Evolutionary conservation across 2,797 vertebrate species (phyloP).

Genomic region (Macrochelys suwanniensis): DNA sequence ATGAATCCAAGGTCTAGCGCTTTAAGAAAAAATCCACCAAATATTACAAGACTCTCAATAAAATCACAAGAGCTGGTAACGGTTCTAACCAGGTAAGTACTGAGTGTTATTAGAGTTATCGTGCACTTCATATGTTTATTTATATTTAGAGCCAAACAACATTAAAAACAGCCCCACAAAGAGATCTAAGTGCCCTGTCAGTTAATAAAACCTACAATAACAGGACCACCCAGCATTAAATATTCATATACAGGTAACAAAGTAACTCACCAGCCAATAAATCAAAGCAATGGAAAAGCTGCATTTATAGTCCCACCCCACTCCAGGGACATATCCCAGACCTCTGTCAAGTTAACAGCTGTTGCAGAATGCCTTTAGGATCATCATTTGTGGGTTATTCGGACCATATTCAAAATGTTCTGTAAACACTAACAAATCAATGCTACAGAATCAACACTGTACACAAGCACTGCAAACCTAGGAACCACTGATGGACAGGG

Average conservation of each 20-base stretch:
- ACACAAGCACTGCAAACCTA: background rate
- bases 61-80: background rate
- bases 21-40: constrained; percentile 21
- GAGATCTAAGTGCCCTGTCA: background rate
- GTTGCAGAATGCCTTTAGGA: background rate
- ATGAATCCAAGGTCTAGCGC: background rate
- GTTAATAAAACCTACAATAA: background rate
- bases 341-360: background rate
- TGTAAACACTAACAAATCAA: constrained; percentile 9
- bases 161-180: background rate
- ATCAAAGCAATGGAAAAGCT: background rate
- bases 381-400: background rate
- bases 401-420: constrained; percentile 7
- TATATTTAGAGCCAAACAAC: background rate
- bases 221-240: background rate
- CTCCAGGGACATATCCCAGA: background rate
- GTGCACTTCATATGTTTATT: background rate
- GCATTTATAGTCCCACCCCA: background rate
- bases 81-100: background rate
- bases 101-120: no score
- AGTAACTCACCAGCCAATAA: background rate
- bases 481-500: background rate
- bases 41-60: background rate
- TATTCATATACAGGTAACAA: background rate
- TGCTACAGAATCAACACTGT: background rate